A percentile compares a stretch with the other conserved stretches of the same genome.
phyloP scores from a whole-genome alignment of 2,113 vertebrate species.

The Zosterops hypoxanthus region DNA sequence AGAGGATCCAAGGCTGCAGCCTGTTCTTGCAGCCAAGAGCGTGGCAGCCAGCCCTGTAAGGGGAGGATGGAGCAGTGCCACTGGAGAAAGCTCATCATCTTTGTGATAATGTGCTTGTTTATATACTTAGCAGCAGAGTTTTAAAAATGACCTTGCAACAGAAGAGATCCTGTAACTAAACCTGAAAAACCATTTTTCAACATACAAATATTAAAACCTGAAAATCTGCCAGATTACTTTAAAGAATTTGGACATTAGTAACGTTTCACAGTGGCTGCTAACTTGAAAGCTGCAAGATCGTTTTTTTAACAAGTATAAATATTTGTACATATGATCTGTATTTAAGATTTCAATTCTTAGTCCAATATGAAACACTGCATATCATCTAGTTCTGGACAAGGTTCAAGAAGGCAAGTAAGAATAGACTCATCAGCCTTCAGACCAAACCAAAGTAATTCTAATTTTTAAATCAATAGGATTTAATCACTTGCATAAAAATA shows the following conservation, averaged over 20 bases:
- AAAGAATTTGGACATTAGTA: neutral
- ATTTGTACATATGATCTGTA: neutral
- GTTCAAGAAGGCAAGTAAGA: neutral
- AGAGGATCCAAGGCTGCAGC: too few relatives aligned
- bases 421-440: constrained; percentile 9
- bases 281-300: neutral
- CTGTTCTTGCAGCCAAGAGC: rapidly evolving
- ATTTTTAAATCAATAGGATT: neutral
- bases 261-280: neutral
- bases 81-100: neutral
- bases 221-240: neutral
- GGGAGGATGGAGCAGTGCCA: neutral
- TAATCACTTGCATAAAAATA: constrained; percentile 33
- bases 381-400: neutral
- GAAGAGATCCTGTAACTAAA: neutral
- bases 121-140: neutral
- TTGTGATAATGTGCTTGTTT: neutral
- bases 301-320: neutral
- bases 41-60: neutral
- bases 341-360: neutral
- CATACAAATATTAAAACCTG: neutral
- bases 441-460: neutral
- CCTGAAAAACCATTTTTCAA: neutral
- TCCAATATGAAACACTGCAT: neutral
- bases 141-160: neutral